Evolutionary conservation across 2,797 vertebrate species (phyloP), one percentile per base, ranked within the genome.

Genomic region (Cheirogaleus major): DNA sequence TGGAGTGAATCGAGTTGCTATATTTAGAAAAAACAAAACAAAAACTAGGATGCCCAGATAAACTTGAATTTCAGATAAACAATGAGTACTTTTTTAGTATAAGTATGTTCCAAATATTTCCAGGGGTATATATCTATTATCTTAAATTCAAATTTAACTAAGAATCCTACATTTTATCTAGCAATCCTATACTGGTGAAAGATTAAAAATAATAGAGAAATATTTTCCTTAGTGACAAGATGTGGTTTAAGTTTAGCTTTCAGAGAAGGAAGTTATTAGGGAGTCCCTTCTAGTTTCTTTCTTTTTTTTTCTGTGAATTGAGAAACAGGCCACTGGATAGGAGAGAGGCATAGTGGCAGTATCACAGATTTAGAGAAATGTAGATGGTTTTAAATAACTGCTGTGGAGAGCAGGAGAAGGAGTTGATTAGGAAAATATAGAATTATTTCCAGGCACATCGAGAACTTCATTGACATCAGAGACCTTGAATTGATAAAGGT

Each of bases 401-500:
- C 13, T 93, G 22, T 48, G 23, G n/a, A 76, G 27, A 48, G 22
- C 12, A 73, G 7, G 32, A 59, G 41, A 89, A 69, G 27, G 50
- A 79, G 69, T 91, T 65, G 41, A 90, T 52, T 85, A 72, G 72
- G 27, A 84, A 95, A 94, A 91, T 50, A 43, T 0, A 82, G 48
- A 88, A 93, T 95, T 96, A 67, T 93, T 91, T 89, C 41, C 59
- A 91, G 48, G 32, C 67, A 93, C 35, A 67, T 72, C 15, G 73
- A 82, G 45, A 79, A 35, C 10, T 90, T 95, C 52, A 79, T 43
- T 96, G 87, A 96, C 59, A 93, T 61, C 32, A 61, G 41, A 83
- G 91, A 92, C 65, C 65, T 95, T 81, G 86, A 93, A 95, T 48
- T 96, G 95, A 95, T 67, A 78, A 80, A 94, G 61, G 59, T 32